Percentiles rank a stretch among this genome's conserved stretches.
Evolutionary conservation across 2,797 vertebrate species (phyloP).

Genomic region (Coregonus ussuriensis): DNA sequence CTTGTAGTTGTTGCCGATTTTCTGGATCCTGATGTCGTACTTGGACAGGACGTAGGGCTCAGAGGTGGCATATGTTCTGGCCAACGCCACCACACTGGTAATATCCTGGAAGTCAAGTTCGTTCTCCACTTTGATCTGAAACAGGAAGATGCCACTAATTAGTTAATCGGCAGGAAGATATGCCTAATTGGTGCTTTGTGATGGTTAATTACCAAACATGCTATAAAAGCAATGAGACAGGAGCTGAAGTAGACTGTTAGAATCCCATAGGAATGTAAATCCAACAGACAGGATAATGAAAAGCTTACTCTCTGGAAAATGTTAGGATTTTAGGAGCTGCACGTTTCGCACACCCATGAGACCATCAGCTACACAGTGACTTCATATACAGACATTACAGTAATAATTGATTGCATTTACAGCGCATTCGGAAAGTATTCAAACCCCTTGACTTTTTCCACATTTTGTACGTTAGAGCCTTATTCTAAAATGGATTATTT

Average conservation of each 20-base stretch:
- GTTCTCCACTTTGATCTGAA: constrained; percentile 94
- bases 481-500: no score
- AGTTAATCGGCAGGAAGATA: constrained; percentile 17
- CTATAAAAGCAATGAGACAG: no score
- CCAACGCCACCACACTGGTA: constrained; percentile 92
- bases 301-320: constrained; percentile 48
- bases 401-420: no score
- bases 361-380: constrained; percentile 13
- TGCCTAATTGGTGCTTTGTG: constrained; percentile 31
- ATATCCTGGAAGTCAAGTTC: constrained; percentile 94
- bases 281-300: constrained; percentile 48
- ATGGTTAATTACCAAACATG: neutral
- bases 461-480: no score
- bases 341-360: no score
- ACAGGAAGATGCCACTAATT: constrained; percentile 35
- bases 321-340: no score
- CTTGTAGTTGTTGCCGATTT: constrained; percentile 97
- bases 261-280: constrained; percentile 50
- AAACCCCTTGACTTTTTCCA: no score
- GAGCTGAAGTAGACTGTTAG: constrained; percentile 5
- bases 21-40: constrained; percentile 96
- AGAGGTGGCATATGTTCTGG: constrained; percentile 91
- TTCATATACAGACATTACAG: neutral
- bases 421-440: no score
- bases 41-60: constrained; percentile 95